Conservation (phyloP, 2,888 invertebrate species). For the Heliconius ismenius region DNA sequence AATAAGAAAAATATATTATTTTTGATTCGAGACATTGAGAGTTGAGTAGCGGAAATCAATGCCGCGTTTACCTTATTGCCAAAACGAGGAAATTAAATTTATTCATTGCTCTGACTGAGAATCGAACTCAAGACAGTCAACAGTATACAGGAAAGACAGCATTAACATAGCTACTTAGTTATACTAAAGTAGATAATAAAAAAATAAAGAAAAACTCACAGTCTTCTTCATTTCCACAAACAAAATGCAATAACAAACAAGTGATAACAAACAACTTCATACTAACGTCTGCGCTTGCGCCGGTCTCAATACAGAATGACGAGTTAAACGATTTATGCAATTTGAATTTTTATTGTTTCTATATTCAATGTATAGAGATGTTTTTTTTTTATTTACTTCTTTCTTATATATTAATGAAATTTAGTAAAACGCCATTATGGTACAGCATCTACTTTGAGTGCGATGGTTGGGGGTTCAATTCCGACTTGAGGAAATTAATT, state of each 20-base stretch:
- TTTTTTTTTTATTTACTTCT: not conserved
- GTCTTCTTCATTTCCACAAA: conserved; percentile 39
- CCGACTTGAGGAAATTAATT: too few species aligned
- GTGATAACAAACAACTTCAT: conserved; percentile 36
- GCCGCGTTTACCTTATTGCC: not conserved
- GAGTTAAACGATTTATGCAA: not conserved
- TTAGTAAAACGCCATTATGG: too few species aligned
- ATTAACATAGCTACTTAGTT: not conserved
- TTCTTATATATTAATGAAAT: not conserved
- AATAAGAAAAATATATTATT: too few species aligned
- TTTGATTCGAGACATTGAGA: not conserved
- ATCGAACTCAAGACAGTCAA: too few species aligned
- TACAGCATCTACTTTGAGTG: too few species aligned
- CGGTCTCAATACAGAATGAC: conserved; percentile 16
- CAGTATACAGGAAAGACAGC: too few species aligned
- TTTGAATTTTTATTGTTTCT: not conserved
- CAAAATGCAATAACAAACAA: conserved; percentile 25
- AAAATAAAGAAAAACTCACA: conserved; percentile 37
- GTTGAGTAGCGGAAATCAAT: not conserved
- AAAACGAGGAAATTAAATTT: not conserved
- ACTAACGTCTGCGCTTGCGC: conserved; percentile 36
- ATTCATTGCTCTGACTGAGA: too few species aligned
- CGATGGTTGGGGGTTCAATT: too few species aligned
- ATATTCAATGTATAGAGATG: not conserved
- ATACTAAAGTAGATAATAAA: not conserved